Conservation (phyloP, 2,797 vertebrate species). For the Furcifer pardalis region DNA sequence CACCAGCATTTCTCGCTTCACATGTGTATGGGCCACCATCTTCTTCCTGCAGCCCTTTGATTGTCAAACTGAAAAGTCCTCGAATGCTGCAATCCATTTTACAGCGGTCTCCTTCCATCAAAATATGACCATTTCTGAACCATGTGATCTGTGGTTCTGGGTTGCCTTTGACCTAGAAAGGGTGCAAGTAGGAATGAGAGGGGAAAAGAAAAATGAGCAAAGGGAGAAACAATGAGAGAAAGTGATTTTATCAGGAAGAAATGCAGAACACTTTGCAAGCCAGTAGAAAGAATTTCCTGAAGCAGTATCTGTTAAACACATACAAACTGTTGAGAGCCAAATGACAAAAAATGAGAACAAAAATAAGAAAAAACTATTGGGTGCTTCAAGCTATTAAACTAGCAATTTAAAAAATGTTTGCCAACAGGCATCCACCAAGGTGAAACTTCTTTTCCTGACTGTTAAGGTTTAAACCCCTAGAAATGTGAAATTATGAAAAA, state of each 20-base stretch:
- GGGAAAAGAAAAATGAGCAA: background rate
- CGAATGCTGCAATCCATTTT: constrained; percentile 75
- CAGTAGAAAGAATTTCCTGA: constrained; percentile 64
- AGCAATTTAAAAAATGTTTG: background rate
- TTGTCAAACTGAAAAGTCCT: constrained; percentile 85
- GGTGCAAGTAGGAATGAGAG: background rate
- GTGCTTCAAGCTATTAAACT: constrained; percentile 49
- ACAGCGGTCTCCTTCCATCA: constrained; percentile 78
- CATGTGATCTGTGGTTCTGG: constrained; percentile 83
- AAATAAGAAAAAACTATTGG: constrained; percentile 40
- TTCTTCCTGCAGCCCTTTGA: constrained; percentile 77
- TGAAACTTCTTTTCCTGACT: constrained; percentile 10
- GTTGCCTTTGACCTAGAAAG: constrained; percentile 77
- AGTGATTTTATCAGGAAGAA: constrained; percentile 63
- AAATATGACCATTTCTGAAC: constrained; percentile 83
- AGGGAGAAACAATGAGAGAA: constrained; percentile 24
- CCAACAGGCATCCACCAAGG: constrained; percentile 17
- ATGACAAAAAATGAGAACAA: constrained; percentile 53
- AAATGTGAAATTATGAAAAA: constrained; percentile 1
- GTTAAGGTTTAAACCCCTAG: background rate
- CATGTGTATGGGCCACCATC: constrained; percentile 90
- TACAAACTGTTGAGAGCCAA: constrained; percentile 58
- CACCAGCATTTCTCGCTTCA: constrained; percentile 83
- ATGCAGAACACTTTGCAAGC: constrained; percentile 49
- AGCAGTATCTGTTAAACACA: constrained; percentile 61